Conservation (phyloP, 2,888 invertebrate species). For the Diaprepes abbreviatus region DNA sequence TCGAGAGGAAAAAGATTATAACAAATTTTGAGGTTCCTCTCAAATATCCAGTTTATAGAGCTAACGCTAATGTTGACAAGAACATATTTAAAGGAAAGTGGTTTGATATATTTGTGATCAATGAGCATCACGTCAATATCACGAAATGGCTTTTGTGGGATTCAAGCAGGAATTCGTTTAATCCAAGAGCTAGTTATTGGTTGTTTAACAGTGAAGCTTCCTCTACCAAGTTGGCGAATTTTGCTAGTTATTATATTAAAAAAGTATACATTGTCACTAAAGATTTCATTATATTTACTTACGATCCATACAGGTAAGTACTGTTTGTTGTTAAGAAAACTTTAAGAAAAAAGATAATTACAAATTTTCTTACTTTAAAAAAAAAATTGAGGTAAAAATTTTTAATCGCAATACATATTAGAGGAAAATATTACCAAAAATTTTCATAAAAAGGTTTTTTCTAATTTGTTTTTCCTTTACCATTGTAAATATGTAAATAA, state of each 20-base stretch:
- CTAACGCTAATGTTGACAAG: background rate
- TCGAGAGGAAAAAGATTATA: background rate
- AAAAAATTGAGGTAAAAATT: no score
- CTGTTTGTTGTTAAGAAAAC: no score
- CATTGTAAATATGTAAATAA: no score
- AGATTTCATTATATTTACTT: conserved; percentile 13
- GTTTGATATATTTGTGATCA: conserved; percentile 22
- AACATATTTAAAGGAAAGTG: background rate
- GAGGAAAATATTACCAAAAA: no score
- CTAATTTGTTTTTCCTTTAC: no score
- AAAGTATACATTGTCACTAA: conserved; percentile 20
- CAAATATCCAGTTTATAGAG: conserved; percentile 9
- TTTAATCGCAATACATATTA: no score
- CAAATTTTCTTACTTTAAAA: no score
- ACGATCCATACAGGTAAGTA: conserved; percentile 34
- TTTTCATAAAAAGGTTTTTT: no score
- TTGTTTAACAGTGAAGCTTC: background rate
- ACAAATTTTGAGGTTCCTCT: background rate
- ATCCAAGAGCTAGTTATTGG: conserved; percentile 17
- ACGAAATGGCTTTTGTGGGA: conserved; percentile 7
- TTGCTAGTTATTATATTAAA: conserved; percentile 23
- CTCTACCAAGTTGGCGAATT: background rate
- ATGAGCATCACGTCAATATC: background rate
- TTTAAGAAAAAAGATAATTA: no score
- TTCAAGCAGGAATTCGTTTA: conserved; percentile 4